phyloP scores from a whole-genome alignment of 2,797 vertebrate species.

The Tokudaia tokunoshimensis region DNA sequence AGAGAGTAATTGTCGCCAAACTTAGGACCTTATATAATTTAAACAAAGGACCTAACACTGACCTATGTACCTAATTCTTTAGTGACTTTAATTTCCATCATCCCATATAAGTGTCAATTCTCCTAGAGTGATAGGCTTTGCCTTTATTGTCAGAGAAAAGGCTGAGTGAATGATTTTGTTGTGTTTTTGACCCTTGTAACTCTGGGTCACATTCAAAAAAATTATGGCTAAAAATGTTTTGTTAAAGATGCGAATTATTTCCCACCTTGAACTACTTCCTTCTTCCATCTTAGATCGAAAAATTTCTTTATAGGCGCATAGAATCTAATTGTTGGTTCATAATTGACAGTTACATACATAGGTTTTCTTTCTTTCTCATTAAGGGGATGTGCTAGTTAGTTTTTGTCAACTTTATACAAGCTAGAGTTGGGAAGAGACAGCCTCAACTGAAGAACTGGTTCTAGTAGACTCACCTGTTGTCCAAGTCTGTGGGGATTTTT shows the following conservation, averaged over 20 bases:
- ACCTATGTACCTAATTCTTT: too few relatives aligned
- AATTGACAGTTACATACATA: neutral
- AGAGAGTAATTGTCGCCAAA: neutral
- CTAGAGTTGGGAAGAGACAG: neutral
- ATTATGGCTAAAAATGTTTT: neutral
- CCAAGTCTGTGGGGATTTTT: neutral
- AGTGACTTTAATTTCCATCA: neutral
- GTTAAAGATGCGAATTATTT: neutral
- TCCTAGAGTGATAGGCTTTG: neutral
- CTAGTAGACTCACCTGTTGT: neutral
- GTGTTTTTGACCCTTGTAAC: neutral
- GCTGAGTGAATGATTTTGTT: neutral
- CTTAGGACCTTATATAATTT: neutral
- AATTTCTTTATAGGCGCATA: neutral
- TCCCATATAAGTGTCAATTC: neutral
- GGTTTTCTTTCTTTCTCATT: neutral
- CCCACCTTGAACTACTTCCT: neutral
- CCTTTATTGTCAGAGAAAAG: neutral
- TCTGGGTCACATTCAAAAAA: constrained; percentile 4
- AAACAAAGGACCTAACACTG: neutral
- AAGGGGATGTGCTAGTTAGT: neutral
- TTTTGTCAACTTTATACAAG: neutral
- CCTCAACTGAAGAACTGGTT: neutral
- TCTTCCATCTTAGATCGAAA: neutral
- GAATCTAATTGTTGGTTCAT: neutral